Base-by-base conservation (phyloP, 2,888 invertebrate genomes). In the Eupithecia inturbata region DNA sequence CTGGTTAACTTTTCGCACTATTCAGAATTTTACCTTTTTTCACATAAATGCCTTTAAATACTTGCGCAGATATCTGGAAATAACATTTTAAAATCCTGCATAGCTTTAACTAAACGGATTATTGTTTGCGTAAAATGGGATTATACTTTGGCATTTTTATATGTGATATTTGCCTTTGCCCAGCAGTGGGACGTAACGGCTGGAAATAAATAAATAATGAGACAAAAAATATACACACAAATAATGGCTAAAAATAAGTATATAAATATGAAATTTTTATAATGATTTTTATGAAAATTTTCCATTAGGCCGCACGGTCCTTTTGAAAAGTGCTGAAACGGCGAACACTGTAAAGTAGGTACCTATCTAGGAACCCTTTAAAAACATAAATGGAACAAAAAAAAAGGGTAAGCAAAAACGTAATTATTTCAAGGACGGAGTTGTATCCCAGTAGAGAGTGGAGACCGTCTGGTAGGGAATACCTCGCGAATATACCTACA, bases 1-100 rank as follows among this genome's bases (percentile, higher is more conserved):
- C 53, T 53, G 53, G 53, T n/a, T 53, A 53, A 53, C 53, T 53
- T 22, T 53, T 53, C 9, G 36, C 53, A 53, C 22, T 49, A 49
- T n/a, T 19, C 49, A 49, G n/a, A 9, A 49, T 9, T 6, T 7
- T 4, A 49, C 49, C 49, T 22, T 22, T 53, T 53, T 53, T 22
- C n/a, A 9, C 7, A 22, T 10, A 22, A n/a, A 12, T 14, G 26
- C 5, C 14, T 57, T 57, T 26, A 26, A 49, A 49, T 49, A 49
- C 45, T 19, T 45, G 16, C 19, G 19, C 19, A 16, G 19, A n/a
- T n/a, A n/a, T n/a, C n/a, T n/a, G n/a, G n/a, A n/a, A n/a, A 49
- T n/a, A n/a, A n/a, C 4, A 53, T 26, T 57, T 57, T 14, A 57
- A 57, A 53, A 14, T 10, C 57, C 26, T 57, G 22, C n/a, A 57